A percentile compares a stretch with the other conserved stretches of the same genome.
These are phyloP conservation scores for Dendrocincla tyrannina DNA, from an alignment of 2,797 vertebrate species.

Conservation along the genomic window DNA sequence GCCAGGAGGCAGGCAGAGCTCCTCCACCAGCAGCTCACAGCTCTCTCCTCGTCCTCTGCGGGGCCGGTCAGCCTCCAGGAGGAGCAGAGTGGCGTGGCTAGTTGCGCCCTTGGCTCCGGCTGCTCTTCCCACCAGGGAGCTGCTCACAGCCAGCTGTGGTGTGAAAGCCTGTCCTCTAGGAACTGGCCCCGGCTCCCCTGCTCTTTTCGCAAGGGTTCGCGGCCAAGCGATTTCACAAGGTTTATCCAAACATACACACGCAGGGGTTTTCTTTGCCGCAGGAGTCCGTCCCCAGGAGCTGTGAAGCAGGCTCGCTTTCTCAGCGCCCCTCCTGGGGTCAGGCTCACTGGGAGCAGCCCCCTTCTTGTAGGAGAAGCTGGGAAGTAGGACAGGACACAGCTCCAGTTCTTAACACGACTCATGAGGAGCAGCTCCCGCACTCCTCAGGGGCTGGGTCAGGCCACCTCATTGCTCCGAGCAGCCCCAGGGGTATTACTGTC, in stretches of 20 bases:
- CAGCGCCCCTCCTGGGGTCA: neutral
- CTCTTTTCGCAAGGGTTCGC: neutral
- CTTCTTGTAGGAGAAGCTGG: neutral
- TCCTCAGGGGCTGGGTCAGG: fast-evolving
- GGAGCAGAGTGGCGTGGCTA: neutral
- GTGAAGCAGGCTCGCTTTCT: neutral
- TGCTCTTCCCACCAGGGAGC: neutral
- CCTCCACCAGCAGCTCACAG: neutral
- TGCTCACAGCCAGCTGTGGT: slow-evolving; percentile 37
- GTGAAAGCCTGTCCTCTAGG: slow-evolving; percentile 62
- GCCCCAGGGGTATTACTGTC: neutral
- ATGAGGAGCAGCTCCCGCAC: neutral
- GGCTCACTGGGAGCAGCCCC: neutral
- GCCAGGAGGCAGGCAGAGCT: neutral
- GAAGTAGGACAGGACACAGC: neutral
- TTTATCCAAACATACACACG: neutral
- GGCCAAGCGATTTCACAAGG: neutral
- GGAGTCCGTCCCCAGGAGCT: neutral
- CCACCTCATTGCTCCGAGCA: neutral
- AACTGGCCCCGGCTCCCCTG: neutral
- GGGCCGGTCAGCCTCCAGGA: neutral
- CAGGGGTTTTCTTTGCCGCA: neutral
- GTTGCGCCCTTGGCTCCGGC: neutral
- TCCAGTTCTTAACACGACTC: neutral
- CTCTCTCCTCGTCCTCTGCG: neutral